Evolutionary conservation across 2,797 vertebrate species (phyloP), one percentile per base, ranked within the genome.

Genomic region (Schizopygopsis malacanthus): DNA sequence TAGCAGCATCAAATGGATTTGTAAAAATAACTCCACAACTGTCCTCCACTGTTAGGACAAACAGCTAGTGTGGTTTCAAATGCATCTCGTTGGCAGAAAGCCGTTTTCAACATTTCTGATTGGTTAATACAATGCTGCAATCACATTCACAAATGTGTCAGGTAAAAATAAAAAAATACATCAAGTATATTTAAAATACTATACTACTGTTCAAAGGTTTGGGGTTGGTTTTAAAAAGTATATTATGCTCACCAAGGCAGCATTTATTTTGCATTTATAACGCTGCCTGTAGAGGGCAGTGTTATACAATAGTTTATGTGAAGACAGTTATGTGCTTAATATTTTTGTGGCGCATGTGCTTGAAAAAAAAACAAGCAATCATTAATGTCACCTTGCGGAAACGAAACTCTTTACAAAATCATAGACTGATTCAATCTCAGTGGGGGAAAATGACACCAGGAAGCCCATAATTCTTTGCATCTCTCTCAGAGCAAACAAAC

Each of bases 251-350:
- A 25, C 1, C 1, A 61, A 12, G 10, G 4, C n/a, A 25, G 4
- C 12, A 61, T 25, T 61, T 61, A 25, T 25, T 61, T 25, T 61
- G 10, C 59, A 25, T 61, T 25, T 61, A 12, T 61, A 12, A 12
- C 22, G 22, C 85, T 84, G 79, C 93, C 95, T 92, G 93, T 93
- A 96, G 95, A 93, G 92, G 94, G 90, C 93, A 95, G 91, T 87
- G 41, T 80, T 61, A 78, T 20, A 83, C 47, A n/a, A n/a, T n/a
- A n/a, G n/a, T n/a, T n/a, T n/a, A n/a, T n/a, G n/a, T n/a, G n/a
- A n/a, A n/a, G n/a, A n/a, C n/a, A n/a, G n/a, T n/a, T n/a, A n/a
- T n/a, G n/a, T n/a, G n/a, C n/a, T n/a, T n/a, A n/a, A n/a, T n/a
- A n/a, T n/a, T n/a, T n/a, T n/a, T n/a, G n/a, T n/a, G n/a, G 22